Base-by-base conservation (phyloP, 2,888 invertebrate species). In the Drosophila picticornis region DNA sequence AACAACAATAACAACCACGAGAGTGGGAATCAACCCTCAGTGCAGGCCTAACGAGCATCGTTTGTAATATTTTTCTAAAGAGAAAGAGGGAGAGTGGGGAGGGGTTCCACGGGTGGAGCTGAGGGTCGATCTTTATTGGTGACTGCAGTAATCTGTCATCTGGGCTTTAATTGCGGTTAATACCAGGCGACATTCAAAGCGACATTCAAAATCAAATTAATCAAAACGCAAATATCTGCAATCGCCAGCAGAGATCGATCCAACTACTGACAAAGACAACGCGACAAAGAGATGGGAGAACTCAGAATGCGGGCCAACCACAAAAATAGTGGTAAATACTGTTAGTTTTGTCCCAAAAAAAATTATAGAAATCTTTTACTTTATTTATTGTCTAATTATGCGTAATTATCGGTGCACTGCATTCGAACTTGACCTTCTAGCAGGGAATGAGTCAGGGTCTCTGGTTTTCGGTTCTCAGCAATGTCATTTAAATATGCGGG, bases 91-190 rank as follows among this genome's bases (percentile, higher is more conserved):
- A 53, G 34, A 50, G 34, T 43, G 50, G 36, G 34, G 53, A 48
- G 55, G 43, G 22, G 29, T 53, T 48, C 7, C 22, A 36, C 25
- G 64, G 29, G 16, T 53, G 61, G 48, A 52, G 62, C 77, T 69
- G 75, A 80, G 88, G 83, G 88, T 80, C 80, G 83, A 63, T 80
- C 73, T 74, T 55, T 34, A 75, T 72, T 73, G 84, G 84, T 77
- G 78, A 77, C 38, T 62, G 67, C 70, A 63, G 82, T 82, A 90
- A 90, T 88, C 78, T 87, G 90, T 88, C 90, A 90, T 86, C 81
- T 78, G 75, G 63, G 67, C 75, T 75, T 80, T 84, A 84, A 84
- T 84, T 84, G 85, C 86, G 85, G 83, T 77, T 80, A 82, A 76
- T 76, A 74, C 71, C 66, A 68, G 53, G 40, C 67, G 62, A 77